Percentiles rank a stretch among this genome's conserved stretches.
These are phyloP conservation scores for Lithosia quadra DNA, from an alignment of 2,888 invertebrate species.

Conservation along the genomic window DNA sequence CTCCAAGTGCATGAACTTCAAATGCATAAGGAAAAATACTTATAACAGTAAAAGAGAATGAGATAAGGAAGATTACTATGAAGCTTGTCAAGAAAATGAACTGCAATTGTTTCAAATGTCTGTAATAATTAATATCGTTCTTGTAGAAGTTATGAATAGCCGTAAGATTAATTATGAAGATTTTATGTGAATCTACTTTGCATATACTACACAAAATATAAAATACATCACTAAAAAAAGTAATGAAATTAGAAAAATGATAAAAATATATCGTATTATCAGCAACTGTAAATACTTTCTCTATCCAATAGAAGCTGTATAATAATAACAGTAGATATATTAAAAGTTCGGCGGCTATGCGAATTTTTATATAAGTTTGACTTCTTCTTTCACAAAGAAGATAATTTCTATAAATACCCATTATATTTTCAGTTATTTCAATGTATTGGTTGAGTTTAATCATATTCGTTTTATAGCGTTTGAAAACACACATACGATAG, in stretches of 20 bases:
- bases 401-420: constrained; percentile 8
- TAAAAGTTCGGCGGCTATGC: not conserved
- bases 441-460: not conserved
- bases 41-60: not conserved
- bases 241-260: not conserved
- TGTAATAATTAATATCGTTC: not conserved
- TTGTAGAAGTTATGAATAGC: not conserved
- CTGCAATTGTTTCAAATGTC: not conserved
- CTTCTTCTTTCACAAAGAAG: not conserved
- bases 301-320: not conserved
- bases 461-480: not conserved
- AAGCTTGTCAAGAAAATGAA: not conserved
- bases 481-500: not conserved
- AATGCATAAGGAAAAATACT: not conserved
- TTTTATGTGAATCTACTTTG: not conserved
- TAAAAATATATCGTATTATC: not conserved
- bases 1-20: not conserved
- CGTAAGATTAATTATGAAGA: not conserved
- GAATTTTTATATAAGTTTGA: not conserved
- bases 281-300: not conserved
- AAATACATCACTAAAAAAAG: not conserved
- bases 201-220: not conserved
- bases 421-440: constrained; percentile 6
- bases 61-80: not conserved
- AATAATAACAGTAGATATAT: not conserved